Evolutionary conservation across 2,888 invertebrate species (phyloP).

Genomic region (Synergus itoensis): DNA sequence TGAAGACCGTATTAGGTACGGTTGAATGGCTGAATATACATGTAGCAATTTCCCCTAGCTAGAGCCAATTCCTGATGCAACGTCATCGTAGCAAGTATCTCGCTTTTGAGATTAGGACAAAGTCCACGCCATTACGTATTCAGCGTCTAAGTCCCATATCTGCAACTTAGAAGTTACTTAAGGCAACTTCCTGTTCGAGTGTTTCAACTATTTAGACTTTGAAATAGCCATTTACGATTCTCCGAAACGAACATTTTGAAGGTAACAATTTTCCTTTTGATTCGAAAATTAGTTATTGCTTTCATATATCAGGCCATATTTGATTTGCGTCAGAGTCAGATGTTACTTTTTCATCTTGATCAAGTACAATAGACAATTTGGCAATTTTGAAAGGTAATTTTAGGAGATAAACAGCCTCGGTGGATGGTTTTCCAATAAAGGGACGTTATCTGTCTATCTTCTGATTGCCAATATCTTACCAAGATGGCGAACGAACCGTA

Average conservation of each 20-base stretch:
- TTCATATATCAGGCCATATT: too few relatives aligned
- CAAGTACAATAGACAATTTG: background rate
- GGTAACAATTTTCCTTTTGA: background rate
- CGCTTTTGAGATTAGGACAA: constrained; percentile 22
- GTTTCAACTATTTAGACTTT: constrained; percentile 29
- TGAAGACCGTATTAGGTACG: constrained; percentile 14
- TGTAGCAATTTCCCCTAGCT: background rate
- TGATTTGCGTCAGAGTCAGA: background rate
- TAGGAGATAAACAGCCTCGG: background rate
- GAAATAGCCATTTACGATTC: background rate
- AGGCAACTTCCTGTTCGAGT: constrained; percentile 18
- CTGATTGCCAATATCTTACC: constrained; percentile 69
- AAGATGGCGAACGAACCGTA: constrained; percentile 55
- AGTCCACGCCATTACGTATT: constrained; percentile 50
- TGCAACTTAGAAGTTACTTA: constrained; percentile 46
- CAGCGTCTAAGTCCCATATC: constrained; percentile 43
- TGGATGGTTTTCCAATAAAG: background rate
- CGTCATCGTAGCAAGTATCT: constrained; percentile 11
- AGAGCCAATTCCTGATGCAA: constrained; percentile 13
- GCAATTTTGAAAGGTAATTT: background rate
- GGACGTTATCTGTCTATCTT: constrained; percentile 53
- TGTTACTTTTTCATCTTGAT: constrained; percentile 17
- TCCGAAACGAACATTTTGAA: background rate
- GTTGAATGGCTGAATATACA: constrained; percentile 10
- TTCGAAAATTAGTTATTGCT: background rate